Percentiles rank a stretch among this genome's conserved stretches.
Conservation (phyloP, 1,140 invertebrate species). For the Caligus rogercresseyi region DNA sequence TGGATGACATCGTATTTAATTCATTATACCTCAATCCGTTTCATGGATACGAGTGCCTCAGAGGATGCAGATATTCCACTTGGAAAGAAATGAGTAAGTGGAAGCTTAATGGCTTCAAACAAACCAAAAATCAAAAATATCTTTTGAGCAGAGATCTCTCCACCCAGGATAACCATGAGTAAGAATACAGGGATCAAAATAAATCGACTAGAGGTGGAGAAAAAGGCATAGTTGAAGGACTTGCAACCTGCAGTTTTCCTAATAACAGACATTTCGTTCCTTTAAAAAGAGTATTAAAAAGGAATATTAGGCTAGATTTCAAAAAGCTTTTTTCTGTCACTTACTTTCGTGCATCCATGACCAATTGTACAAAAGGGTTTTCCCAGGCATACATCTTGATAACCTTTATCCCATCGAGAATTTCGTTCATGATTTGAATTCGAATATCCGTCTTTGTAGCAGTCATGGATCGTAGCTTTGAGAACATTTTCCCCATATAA, state of each 20-base stretch:
- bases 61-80: background rate
- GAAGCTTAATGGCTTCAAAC: background rate
- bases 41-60: background rate
- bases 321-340: background rate
- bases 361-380: conserved; percentile 44
- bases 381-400: conserved; percentile 87
- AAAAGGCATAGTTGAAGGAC: background rate
- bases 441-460: conserved; percentile 29
- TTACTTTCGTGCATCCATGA: conserved; percentile 30
- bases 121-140: background rate
- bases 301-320: background rate
- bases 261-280: background rate
- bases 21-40: background rate
- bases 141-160: background rate
- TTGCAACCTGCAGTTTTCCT: background rate
- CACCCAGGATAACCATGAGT: background rate
- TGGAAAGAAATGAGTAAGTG: background rate
- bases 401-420: conserved; percentile 41
- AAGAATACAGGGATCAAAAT: background rate
- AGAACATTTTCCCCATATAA: conserved; percentile 48
- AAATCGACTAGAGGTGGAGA: background rate
- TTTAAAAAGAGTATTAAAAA: background rate
- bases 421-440: conserved; percentile 34
- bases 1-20: background rate
- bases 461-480: conserved; percentile 43